Base-by-base conservation (phyloP, 2,113 vertebrate species). In the Melanocharis versteri region DNA sequence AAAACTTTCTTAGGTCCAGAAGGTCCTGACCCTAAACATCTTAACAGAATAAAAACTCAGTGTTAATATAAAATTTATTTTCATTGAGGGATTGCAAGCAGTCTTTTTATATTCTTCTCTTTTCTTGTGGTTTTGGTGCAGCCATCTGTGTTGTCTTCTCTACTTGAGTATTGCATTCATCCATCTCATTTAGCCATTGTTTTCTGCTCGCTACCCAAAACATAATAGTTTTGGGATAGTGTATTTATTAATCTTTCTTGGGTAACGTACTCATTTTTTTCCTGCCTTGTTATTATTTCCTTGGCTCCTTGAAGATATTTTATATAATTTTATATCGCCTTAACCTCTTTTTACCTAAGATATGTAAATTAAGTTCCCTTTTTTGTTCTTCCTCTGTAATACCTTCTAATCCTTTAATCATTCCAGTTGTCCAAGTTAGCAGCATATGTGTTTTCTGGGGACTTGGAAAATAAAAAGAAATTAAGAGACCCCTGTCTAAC, bases 311-410 rank as follows among this genome's bases (percentile, higher is more conserved):
- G 27, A 95, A 87, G 62, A 51, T 72, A 77, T 48, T 94, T 89
- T 82, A 40, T 72, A 37, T 28, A 33, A 20, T 87, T 95, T 95
- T 91, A 83, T 86, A 93, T 86, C 65, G n/a, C 30, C 27, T 72
- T 97, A 94, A 94, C 91, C 78, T 96, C 54, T 94, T 95, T 86
- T 80, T 79, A 47, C 76, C 16, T 83, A 76, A 76, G 26, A 45
- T 95, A 40, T 50, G 33, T 88, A 95, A 96, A 94, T 91, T 94
- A 86, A 70, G 45, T 86, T 94, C n/a, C n/a, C 31, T 83, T 79
- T 22, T 64, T 95, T 70, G 53, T 53, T 85, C 50, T 83, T 91
- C 51, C 27, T 83, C 33, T 90, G 45, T 71, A 73, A 45, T 85
- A 88, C 56, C 56, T 37, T 50, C 56, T 95, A 89, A 96, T 91